phyloP scores from a whole-genome alignment of 1,140 invertebrate genomes.

The Globodera rostochiensis region DNA sequence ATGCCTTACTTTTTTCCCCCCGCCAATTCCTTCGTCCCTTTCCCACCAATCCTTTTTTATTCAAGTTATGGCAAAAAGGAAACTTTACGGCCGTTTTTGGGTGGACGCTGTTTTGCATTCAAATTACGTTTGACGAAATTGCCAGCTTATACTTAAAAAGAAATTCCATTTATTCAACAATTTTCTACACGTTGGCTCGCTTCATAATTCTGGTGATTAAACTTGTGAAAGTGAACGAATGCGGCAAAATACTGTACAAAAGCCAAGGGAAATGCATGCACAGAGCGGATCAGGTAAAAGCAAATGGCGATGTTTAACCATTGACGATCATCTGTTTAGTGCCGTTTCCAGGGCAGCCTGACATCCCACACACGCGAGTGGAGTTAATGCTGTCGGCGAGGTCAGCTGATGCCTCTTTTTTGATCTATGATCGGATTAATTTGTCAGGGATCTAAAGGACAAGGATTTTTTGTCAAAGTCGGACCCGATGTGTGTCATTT shows the following conservation, averaged over 20 bases:
- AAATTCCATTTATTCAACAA: too few species aligned
- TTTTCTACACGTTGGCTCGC: too few species aligned
- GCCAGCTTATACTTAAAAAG: not conserved
- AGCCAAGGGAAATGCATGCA: not conserved
- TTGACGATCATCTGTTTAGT: not conserved
- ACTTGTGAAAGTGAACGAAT: not conserved
- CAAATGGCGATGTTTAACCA: not conserved
- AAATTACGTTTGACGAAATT: not conserved
- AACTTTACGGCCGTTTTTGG: not conserved
- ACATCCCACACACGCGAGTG: slow-evolving; percentile 17
- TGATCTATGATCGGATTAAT: not conserved
- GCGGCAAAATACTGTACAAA: not conserved
- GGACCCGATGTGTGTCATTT: slow-evolving; percentile 59
- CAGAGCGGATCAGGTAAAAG: not conserved
- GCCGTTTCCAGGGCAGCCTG: slow-evolving; percentile 6
- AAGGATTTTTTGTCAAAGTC: slow-evolving; percentile 56
- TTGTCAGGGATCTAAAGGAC: slow-evolving; percentile 54
- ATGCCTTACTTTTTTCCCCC: not conserved
- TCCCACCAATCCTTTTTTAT: slow-evolving; percentile 2
- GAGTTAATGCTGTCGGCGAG: slow-evolving; percentile 34
- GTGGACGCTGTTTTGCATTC: not conserved
- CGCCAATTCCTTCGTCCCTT: not conserved
- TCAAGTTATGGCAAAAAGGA: not conserved
- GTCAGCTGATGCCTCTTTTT: slow-evolving; percentile 3
- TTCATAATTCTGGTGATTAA: too few species aligned